Base-by-base conservation (phyloP, 2,888 invertebrate species). In the Agrotis segetum region DNA sequence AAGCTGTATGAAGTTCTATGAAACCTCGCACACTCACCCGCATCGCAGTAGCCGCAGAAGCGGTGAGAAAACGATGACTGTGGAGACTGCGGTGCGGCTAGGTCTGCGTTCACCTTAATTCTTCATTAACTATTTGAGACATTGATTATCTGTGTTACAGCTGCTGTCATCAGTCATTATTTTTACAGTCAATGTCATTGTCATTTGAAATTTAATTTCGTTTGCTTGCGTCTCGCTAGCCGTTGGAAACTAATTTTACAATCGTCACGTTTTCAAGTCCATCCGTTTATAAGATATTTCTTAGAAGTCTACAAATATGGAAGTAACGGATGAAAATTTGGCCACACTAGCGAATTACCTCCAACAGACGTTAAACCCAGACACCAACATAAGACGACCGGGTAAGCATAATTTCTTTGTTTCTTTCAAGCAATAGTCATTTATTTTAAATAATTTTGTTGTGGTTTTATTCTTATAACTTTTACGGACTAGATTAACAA, bases 301-400 rank as follows among this genome's bases (percentile, higher is more conserved):
- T 13, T 34, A 13, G 16, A 56, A 55, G 34, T 52, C 49, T 58
- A 46, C 19, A 77, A 56, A 3, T 17, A 99, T 99, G 99, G 99
- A 99, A 92, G 96, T 99, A 17, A 98, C 98, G 5, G 98, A 99
- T 67, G 98, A 97, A 59, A 99, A 99, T 96, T 96, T 99, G 85
- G 96, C 97, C 85, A 98, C 98, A 14, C 95, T 99, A 83, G 98
- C 98, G 62, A 97, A 97, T 86, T 99, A 98, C 93, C 96, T 99
- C 84, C 98, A 98, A 88, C 98, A 99, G 93, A 99, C 99, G 5
- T 95, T 99, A 46, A 98, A 97, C 89, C 98, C 99, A 0, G 98
- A 99, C 91, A 97, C 97, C 34, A 97, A 97, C 89, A 96, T 98
- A 70, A 96, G 99, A 82, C 97, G 98, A 92, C 98, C 98, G 92